Base-by-base conservation (phyloP, 2,888 invertebrate species). In the Chromoteleia sp. region DNA sequence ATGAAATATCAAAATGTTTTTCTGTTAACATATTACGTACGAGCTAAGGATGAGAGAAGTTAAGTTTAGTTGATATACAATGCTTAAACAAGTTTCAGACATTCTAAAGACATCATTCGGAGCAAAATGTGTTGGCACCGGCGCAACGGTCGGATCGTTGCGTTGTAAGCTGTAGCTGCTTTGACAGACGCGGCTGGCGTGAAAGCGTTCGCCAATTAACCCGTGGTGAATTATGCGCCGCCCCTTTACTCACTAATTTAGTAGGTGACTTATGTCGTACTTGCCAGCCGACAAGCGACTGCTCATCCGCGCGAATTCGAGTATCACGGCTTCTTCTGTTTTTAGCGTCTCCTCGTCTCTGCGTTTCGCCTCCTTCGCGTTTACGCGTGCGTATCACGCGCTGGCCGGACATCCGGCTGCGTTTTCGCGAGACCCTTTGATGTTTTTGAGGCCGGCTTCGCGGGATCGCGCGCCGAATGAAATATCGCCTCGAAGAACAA, bases 141-240 rank as follows among this genome's bases (percentile, higher is more conserved):
- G 39, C 33, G 56, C 67, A 61, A 48, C 33, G 56, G 59, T 39
- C 50, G 61, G 59, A 39, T 80, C 81, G 84, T 67, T 73, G 81
- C 79, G 76, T 85, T 85, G 85, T 84, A 86, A 86, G 86, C 87
- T 85, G 86, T 86, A 85, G 85, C 86, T 79, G 85, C 88, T 90
- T 89, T 89, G 90, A 90, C 90, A 89, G 90, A 90, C 88, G 86
- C 86, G 88, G 87, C 87, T 90, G 89, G 90, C 90, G 89, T 90
- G 90, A 91, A 91, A 91, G 91, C 89, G 90, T 87, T 90, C 87
- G 89, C 91, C 91, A 91, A 91, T 91, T 91, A 91, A 91, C 90
- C 86, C 86, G 86, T 85, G 86, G 89, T 91, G 91, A 91, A 91
- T 91, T 90, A 91, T 90, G 88, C 89, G 87, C 87, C 87, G 84